Base-by-base conservation (phyloP, 2,888 invertebrate genomes). In the Thysanoteuthis rhombus region DNA sequence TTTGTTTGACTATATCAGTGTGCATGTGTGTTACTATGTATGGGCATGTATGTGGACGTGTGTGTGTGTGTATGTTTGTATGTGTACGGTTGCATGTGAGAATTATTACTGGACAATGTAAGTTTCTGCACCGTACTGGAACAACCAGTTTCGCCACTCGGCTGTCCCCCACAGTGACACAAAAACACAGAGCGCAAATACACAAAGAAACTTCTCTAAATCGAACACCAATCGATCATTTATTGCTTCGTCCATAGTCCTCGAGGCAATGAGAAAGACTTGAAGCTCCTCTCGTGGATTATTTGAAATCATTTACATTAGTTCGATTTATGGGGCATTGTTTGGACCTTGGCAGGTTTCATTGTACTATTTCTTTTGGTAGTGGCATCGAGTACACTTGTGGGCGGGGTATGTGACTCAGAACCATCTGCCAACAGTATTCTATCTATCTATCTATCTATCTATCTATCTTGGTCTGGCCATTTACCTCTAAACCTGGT, bases 381-480 rank as follows among this genome's bases (percentile, higher is more conserved):
- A 75, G n/a, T 75, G 75, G n/a, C 75, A 75, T 75, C 75, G n/a
- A 75, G 75, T 75, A n/a, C 75, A 75, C 75, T 75, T 75, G 75
- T 36, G 75, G 75, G 75, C 36, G 75, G 75, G 75, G n/a, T 75
- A 36, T 22, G 36, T 75, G 75, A 75, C 75, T 75, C 75, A 75
- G n/a, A 75, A 75, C 8, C 36, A n/a, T 75, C n/a, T 75, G 75
- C 10, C 75, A 75, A n/a, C 75, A 10, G n/a, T 1, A 75, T 25
- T 75, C 32, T 32, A 10, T 75, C 75, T 75, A 75, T 32, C 58
- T 32, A 58, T 58, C 58, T 58, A 58, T 58, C 58, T 32, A 58
- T 58, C 28, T 32, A 58, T 36, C n/a, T 75, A 36, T 75, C 36
- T 75, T 42, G 16, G 42, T 42, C 42, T 42, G 42, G 16, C 8